Evolutionary conservation across 2,113 vertebrate genomes (phyloP), one percentile per base, ranked within the genome.

Genomic region (Halcyon malimbica): DNA sequence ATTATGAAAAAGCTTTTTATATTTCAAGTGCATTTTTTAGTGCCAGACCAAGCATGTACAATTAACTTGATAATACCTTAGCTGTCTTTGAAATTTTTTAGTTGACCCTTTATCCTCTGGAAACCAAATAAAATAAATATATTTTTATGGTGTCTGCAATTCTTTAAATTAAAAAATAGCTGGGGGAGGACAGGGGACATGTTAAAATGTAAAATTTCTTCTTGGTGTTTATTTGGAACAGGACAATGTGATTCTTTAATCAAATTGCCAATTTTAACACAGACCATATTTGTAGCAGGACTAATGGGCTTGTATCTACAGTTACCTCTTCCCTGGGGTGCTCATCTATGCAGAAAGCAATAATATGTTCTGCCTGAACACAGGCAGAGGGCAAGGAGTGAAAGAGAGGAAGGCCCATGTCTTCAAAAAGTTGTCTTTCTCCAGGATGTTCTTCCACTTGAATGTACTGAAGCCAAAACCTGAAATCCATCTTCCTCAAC

Each of bases 391-490:
- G 15, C 23, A 60, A 60, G 31, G 15, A 20, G 11, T 63, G 56
- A 67, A 68, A 53, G 19, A 60, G 13, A 46, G 20, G 0, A 0
- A 83, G 50, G 59, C 18, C 11, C 25, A 10, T 5, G 1, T 25
- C 6, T 26, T 64, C 42, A 50, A 17, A 62, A 68, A 48, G 6
- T 67, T 54, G 17, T 42, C 41, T n/a, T 91, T 84, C 57, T 85
- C 60, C 2, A 2, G n/a, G 42, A 11, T 50, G 13, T 75, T 77
- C 35, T 90, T 75, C 67, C 28, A 25, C 37, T 59, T 67, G 54
- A 88, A 69, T 9, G 9, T 29, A 8, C 17, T 44, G 65, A 79
- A 64, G 63, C 23, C n/a, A 62, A 67, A 48, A 83, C 26, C 16
- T 48, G 71, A 74, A 83, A 15, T 16, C 13, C 6, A 10, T 6